Evolutionary conservation across 2,797 vertebrate genomes (phyloP).

Genomic region (Brachyalestes nurse): DNA sequence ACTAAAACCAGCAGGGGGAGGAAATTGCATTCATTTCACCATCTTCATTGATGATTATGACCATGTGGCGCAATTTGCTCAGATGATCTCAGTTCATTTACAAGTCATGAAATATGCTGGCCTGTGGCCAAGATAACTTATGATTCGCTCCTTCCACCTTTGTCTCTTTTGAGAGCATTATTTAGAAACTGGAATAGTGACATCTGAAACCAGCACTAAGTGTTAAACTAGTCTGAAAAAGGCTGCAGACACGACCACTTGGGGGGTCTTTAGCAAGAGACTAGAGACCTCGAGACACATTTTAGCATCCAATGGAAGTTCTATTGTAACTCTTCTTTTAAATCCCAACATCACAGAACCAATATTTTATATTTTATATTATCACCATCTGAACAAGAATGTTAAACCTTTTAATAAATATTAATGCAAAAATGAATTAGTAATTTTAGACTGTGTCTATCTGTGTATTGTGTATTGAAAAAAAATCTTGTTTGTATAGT

Average conservation of each 20-base stretch:
- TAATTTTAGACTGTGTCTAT: too few species aligned
- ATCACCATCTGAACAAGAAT: too few species aligned
- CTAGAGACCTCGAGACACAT: not conserved
- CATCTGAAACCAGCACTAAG: constrained; percentile 62
- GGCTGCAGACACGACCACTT: not conserved
- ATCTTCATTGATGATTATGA: constrained; percentile 74
- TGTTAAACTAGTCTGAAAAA: not conserved
- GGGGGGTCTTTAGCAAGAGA: not conserved
- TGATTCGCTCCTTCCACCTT: constrained; percentile 20
- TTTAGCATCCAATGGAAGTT: not conserved
- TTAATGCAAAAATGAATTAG: too few species aligned
- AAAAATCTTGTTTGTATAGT: too few species aligned
- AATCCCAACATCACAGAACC: not conserved
- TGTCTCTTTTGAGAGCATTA: constrained; percentile 61
- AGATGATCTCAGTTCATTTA: constrained; percentile 55
- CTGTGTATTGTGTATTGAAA: too few species aligned
- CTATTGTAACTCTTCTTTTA: not conserved
- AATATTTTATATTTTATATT: too few species aligned
- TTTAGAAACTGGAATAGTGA: constrained; percentile 67
- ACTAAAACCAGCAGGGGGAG: constrained; percentile 68
- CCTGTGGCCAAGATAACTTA: constrained; percentile 62
- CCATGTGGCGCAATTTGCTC: constrained; percentile 19
- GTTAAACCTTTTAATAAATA: too few species aligned
- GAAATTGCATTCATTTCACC: constrained; percentile 63
- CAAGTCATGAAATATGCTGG: constrained; percentile 5